These are phyloP conservation scores for Patella depressa DNA, from an alignment of 2,888 invertebrate species.

Conservation along the genomic window DNA sequence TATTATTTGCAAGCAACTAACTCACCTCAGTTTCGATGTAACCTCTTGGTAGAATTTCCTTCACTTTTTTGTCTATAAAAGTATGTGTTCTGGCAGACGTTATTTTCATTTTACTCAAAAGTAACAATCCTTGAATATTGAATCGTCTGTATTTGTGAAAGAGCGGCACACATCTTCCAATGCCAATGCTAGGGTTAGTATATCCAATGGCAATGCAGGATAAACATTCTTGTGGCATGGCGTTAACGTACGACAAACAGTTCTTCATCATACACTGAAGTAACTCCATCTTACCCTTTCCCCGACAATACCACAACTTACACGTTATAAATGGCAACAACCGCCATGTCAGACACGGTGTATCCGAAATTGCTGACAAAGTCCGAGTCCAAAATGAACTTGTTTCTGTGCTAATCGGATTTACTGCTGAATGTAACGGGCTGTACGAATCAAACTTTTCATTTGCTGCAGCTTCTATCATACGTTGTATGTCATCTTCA, in stretches of 20 bases:
- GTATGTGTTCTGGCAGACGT: background rate
- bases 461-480: background rate
- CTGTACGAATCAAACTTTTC: background rate
- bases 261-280: background rate
- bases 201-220: background rate
- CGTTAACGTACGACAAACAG: background rate
- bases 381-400: background rate
- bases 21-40: background rate
- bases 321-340: background rate
- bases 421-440: background rate
- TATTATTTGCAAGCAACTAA: background rate
- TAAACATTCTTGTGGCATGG: background rate
- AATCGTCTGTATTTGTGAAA: background rate
- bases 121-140: background rate
- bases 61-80: background rate
- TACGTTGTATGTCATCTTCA: background rate
- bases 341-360: background rate
- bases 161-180: background rate
- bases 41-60: background rate
- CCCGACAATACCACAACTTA: background rate
- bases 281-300: background rate
- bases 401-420: background rate
- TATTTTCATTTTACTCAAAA: background rate
- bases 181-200: background rate
- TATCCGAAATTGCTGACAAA: background rate